Percentiles rank a stretch among this genome's conserved stretches.
Conservation (phyloP, 2,888 invertebrate species). For the Tubulanus polymorphus region DNA sequence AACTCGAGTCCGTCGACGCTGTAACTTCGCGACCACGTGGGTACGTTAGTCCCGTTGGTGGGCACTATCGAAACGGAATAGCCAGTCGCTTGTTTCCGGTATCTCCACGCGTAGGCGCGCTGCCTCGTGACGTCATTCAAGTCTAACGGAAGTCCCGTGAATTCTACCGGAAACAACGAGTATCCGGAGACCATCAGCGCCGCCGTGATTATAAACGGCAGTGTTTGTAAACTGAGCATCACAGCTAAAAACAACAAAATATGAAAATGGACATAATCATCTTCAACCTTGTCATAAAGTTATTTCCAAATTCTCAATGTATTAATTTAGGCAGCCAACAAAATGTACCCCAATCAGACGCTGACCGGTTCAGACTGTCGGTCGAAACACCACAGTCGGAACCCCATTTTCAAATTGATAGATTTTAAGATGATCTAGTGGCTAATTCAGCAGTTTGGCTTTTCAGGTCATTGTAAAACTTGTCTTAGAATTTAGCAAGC, state of each 20-base stretch:
- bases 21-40: neutral
- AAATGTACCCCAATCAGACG: too few relatives aligned
- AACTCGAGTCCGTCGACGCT: neutral
- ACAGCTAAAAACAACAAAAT: neutral
- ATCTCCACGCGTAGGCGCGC: neutral
- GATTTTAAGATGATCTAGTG: too few relatives aligned
- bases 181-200: constrained; percentile 23
- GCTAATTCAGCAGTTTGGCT: too few relatives aligned
- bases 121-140: neutral
- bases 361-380: too few relatives aligned
- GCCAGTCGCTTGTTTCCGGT: neutral
- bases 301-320: too few relatives aligned
- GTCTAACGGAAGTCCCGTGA: constrained; percentile 17
- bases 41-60: neutral
- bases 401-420: too few relatives aligned
- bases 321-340: too few relatives aligned
- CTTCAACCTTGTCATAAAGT: too few relatives aligned
- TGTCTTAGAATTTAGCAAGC: too few relatives aligned
- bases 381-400: too few relatives aligned
- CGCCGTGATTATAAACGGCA: constrained; percentile 17
- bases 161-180: constrained; percentile 32
- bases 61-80: too few relatives aligned
- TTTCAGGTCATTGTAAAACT: too few relatives aligned
- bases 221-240: neutral
- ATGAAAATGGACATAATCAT: neutral